These are phyloP conservation scores for Trematocara marginatum DNA, from an alignment of 2,113 vertebrate genomes.

Conservation along the genomic window DNA sequence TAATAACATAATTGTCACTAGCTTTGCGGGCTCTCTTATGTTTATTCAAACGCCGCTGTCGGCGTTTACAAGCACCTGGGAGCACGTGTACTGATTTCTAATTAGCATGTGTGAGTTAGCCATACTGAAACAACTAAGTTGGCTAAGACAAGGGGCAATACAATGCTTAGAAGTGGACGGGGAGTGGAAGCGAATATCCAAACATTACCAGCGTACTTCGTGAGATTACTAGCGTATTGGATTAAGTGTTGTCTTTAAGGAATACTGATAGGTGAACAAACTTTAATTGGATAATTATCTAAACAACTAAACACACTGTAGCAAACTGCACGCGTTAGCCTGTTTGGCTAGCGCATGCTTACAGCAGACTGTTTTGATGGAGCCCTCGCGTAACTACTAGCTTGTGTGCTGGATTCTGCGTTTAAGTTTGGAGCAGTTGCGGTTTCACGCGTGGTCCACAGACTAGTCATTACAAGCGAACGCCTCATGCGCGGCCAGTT, in stretches of 20 bases:
- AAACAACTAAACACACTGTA: background rate
- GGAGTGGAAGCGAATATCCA: background rate
- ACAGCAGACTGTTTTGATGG: conserved; percentile 36
- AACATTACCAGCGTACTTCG: background rate
- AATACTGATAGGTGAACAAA: background rate
- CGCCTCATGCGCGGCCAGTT: background rate
- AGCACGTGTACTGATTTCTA: background rate
- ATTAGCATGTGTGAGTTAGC: background rate
- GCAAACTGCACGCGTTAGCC: conserved; percentile 14
- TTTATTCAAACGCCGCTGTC: background rate
- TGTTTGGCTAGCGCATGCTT: conserved; percentile 22
- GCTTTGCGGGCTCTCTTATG: fast-evolving
- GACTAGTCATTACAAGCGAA: background rate
- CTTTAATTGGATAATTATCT: background rate
- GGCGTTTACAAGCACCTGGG: background rate
- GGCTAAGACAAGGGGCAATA: background rate
- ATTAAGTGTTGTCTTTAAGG: background rate
- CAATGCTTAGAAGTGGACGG: background rate
- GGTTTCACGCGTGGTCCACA: background rate
- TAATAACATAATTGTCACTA: background rate
- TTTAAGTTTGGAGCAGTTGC: conserved; percentile 24
- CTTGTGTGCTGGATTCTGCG: conserved; percentile 19
- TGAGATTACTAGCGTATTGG: background rate
- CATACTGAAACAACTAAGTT: background rate
- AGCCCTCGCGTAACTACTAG: conserved; percentile 4